phyloP scores from a whole-genome alignment of 2,888 invertebrate genomes.

The Polietes domitor region DNA sequence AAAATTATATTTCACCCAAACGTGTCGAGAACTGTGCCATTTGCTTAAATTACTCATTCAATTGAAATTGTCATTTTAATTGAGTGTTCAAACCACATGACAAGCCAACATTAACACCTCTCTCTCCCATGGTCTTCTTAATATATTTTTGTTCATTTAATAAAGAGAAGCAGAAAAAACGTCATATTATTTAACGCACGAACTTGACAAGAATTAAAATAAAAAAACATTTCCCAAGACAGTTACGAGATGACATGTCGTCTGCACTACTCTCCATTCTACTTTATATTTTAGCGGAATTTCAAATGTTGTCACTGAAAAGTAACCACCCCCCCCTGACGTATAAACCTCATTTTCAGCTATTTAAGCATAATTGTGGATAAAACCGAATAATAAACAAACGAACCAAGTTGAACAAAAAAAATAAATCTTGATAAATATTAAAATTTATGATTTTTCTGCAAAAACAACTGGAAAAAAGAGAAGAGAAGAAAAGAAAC shows the following conservation, averaged over 20 bases:
- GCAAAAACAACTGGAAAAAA: not conserved
- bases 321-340: not conserved
- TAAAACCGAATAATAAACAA: not conserved
- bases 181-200: not conserved
- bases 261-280: not conserved
- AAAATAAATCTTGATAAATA: conserved; percentile 44
- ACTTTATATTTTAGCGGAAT: not conserved
- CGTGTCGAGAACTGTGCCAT: no score
- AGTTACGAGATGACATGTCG: conserved; percentile 20
- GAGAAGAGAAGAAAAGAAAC: conserved; percentile 8
- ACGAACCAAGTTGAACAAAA: not conserved
- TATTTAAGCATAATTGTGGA: conserved; percentile 28
- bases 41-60: no score
- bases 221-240: conserved; percentile 35
- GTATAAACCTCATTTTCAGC: conserved; percentile 21
- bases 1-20: no score
- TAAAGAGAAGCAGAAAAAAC: not conserved
- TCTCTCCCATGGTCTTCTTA: not conserved
- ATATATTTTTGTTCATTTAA: not conserved
- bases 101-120: not conserved
- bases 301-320: no score
- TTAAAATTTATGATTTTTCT: conserved; percentile 34
- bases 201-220: not conserved
- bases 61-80: not conserved
- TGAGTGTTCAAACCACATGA: no score